These are phyloP conservation scores for Eudemis profundana DNA, from an alignment of 2,888 invertebrate species.

Conservation along the genomic window DNA sequence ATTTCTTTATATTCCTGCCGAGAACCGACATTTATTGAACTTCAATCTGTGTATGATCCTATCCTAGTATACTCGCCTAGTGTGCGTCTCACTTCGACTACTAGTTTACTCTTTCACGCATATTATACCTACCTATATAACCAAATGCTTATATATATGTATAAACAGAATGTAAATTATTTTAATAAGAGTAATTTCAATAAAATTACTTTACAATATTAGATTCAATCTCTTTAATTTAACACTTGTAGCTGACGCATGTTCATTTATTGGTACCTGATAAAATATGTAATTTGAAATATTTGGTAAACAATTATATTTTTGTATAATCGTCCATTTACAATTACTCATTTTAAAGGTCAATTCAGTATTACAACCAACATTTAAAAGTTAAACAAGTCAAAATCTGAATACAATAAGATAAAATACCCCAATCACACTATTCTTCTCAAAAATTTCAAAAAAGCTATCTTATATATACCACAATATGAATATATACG, in stretches of 20 bases:
- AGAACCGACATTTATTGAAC: neutral
- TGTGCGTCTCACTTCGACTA: conserved; percentile 25
- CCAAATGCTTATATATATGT: neutral
- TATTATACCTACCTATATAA: neutral
- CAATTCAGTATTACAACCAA: neutral
- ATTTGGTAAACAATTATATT: too few relatives aligned
- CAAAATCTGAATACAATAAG: neutral
- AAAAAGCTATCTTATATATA: conserved; percentile 28
- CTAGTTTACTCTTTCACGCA: neutral
- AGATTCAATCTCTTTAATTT: too few relatives aligned
- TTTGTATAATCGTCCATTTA: neutral
- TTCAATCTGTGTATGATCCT: neutral
- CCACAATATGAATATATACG: conserved; percentile 44
- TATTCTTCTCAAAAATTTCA: conserved; percentile 7
- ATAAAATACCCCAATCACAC: conserved; percentile 1
- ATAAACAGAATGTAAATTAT: neutral
- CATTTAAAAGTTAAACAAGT: neutral
- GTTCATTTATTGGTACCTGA: too few relatives aligned
- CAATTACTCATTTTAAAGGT: neutral
- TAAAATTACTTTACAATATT: too few relatives aligned
- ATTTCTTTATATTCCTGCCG: neutral
- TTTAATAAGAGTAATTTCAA: neutral
- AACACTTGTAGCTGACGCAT: too few relatives aligned
- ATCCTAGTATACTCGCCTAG: conserved; percentile 17
- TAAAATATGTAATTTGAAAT: too few relatives aligned